Percentiles rank a stretch among this genome's conserved stretches.
These are phyloP conservation scores for Coilia nasus DNA, from an alignment of 2,797 vertebrate species.

Conservation along the genomic window DNA sequence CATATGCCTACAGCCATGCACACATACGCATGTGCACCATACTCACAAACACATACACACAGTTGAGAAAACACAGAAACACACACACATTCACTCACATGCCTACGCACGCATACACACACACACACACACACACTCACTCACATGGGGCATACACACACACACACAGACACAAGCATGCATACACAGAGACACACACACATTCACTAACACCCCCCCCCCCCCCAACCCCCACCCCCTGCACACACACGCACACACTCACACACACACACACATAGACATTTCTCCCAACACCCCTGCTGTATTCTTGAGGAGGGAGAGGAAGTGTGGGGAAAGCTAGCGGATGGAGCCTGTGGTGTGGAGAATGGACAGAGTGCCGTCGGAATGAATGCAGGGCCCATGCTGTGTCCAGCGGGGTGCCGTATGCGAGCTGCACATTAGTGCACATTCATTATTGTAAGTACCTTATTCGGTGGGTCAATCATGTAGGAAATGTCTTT, in stretches of 20 bases:
- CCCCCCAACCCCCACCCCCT: too few relatives aligned
- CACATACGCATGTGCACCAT: background rate
- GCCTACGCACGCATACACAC: background rate
- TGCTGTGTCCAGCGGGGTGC: background rate
- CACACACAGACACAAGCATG: background rate
- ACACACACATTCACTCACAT: background rate
- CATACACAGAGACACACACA: background rate
- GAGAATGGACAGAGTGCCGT: background rate
- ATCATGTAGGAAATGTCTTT: conserved; percentile 83
- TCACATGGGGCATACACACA: background rate
- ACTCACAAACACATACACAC: background rate
- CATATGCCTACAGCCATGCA: background rate
- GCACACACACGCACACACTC: background rate
- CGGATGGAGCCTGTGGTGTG: conserved; percentile 1
- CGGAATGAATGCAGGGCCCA: background rate
- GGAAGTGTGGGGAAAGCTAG: conserved; percentile 1
- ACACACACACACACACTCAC: background rate
- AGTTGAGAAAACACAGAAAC: background rate
- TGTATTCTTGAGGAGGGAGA: background rate
- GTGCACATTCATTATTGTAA: conserved; percentile 14
- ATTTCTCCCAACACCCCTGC: background rate
- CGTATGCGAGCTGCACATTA: background rate
- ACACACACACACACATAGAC: background rate
- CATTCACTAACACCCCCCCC: background rate
- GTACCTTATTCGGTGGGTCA: conserved; percentile 82